Base-by-base conservation (phyloP, 2,113 vertebrate species). In the Mixornis gularis region DNA sequence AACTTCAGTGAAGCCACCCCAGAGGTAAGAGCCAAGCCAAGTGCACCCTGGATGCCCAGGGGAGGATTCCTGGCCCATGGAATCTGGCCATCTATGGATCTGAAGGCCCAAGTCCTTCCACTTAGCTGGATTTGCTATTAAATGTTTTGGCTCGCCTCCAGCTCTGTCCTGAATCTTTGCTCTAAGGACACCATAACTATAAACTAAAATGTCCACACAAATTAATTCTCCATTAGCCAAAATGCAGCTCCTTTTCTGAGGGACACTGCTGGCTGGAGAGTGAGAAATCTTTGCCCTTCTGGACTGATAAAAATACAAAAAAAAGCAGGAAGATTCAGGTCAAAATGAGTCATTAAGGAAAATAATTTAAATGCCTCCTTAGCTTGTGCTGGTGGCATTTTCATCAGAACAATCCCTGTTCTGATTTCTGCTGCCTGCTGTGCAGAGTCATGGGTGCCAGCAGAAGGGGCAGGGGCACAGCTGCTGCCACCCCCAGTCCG, bases 1-100 rank as follows among this genome's bases (percentile, higher is more conserved):
- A 98, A 97, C 77, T 98, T 99, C 92, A 97, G 85, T 44, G 98
- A 99, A 97, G 99, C 99, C 68, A 98, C 98, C 3, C 98, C 98
- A 38, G 98, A 99, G 98, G 99, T 99, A 85, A 96, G 41, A 92
- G 92, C 86, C 41, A 9, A 69, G 51, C 19, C 26, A 19, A 6
- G 24, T 3, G 2, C 36, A 32, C 34, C 21, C 32, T 69, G 11
- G 19, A 29, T n/a, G 52, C 44, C 36, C 7, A 7, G 62, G 62
- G 46, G n/a, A 60, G 25, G 18, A 41, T 49, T 88, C 49, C 62
- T 66, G 77, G 44, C 41, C 43, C 59, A 30, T 70, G 69, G 34
- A 38, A 81, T 27, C 26, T 63, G 58, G 11, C 64, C n/a, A 8
- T 27, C 62, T 26, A 1, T 13, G 38, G 34, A 30, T 40, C 43